Evolutionary conservation across 2,797 vertebrate species (phyloP), one percentile per base, ranked within the genome.

Genomic region (Alfaro cultratus): DNA sequence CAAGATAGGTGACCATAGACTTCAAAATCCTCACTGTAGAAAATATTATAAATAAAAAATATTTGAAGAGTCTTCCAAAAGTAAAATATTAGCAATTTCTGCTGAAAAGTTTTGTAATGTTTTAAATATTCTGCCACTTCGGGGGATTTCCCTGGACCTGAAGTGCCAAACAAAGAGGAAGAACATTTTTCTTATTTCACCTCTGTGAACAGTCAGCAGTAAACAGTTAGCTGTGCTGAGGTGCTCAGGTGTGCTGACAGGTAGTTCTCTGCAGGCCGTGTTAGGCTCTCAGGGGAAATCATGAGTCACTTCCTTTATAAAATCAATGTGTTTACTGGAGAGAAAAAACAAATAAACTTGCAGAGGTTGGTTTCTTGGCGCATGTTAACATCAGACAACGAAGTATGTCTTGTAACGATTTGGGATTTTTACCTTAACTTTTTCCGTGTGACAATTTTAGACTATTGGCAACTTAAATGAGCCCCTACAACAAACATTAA

Each of bases 231-330:
- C 86, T 87, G 88, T 82, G 89, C 89, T 64, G 76, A 82, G 90
- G 87, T 89, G 94, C 93, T 94, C 95, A 96, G 96, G 95, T 96
- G 95, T 91, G 94, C 94, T 92, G 94, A 94, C 93, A 95, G 92
- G 94, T 95, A 89, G 86, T 83, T 92, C 92, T 94, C 90, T 73
- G 62, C 77, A 81, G 94, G 88, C 89, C 85, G 45, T 26, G 11
- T 34, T 70, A 51, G 12, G 39, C 82, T 79, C 92, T 78, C 94
- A 36, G 83, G 94, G 94, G 96, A 96, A 96, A 96, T 96, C 94
- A 96, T 73, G 76, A 83, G 80, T 49, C 64, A 64, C 78, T 73
- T 81, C 87, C 76, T 3, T 82, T 74, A 77, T 85, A 85, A 83
- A 92, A 89, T 78, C 77, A 88, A 86, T 79, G 43, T 90, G 90